Evolutionary conservation across 2,113 vertebrate genomes (phyloP), one percentile per base, ranked within the genome.

Genomic region (Brienomyrus brachyistius): DNA sequence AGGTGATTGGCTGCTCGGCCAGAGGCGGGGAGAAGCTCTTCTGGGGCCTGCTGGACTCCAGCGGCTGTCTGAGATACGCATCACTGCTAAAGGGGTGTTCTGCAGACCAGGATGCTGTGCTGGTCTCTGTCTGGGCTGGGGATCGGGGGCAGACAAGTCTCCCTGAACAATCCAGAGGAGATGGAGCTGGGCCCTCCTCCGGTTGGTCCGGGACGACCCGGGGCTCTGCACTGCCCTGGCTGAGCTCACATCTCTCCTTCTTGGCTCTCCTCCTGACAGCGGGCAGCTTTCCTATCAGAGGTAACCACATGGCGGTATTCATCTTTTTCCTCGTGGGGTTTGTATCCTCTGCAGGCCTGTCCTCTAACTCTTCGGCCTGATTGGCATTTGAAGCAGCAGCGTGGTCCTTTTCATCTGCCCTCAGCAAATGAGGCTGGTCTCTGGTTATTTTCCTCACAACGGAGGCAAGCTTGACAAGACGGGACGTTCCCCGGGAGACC

Each of bases 1-100:
- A 99, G 6, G 96, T 99, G 93, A 99, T 94, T 89, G 97, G 97
- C 89, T 95, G 96, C 91, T 96, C 96, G 0, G 93, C 94, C 93
- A 97, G 92, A 90, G 96, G 92, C 88, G 96, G 92, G 9, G 95
- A 95, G 54, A 91, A 31, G 88, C 94, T 89, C 93, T 95, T 96
- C 89, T 91, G 92, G 90, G 91, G 92, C 82, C 74, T 59, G 92
- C 95, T 94, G 86, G 91, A 92, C 92, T 94, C 92, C 54, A 87
- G 74, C 90, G 91, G 92, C 93, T 92, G 92, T 89, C 90, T 94
- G 89, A 93, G 95, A 94, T 95, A 95, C 94, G 93, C 94, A 94
- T 92, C 93, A 93, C 56, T 94, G 90, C 94, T 94, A 94, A 90
- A 95, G 91, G 91, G 93, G 93, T 89, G 92, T 92, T 90, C 91